These are phyloP conservation scores for Willowsia nigromaculata DNA, from an alignment of 2,888 invertebrate genomes.

Conservation along the genomic window DNA sequence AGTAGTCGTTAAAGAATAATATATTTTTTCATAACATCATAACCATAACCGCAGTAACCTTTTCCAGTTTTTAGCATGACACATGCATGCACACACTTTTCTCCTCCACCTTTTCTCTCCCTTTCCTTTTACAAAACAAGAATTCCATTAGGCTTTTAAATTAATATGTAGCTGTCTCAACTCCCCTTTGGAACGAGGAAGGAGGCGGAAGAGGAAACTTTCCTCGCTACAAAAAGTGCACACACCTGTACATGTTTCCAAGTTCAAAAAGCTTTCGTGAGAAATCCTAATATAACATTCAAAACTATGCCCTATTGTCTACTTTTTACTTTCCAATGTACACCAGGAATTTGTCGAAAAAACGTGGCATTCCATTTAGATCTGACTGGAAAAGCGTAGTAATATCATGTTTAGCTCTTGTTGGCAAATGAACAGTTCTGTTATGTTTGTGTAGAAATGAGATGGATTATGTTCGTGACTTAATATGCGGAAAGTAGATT, in stretches of 20 bases:
- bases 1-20: neutral
- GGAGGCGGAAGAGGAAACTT: neutral
- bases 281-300: constrained; percentile 67
- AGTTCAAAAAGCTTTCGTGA: constrained; percentile 64
- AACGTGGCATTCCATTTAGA: constrained; percentile 38
- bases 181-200: neutral
- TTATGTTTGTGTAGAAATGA: constrained; percentile 57
- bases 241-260: neutral
- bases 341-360: constrained; percentile 1
- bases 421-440: constrained; percentile 22
- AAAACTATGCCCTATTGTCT: constrained; percentile 19
- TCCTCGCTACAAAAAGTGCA: neutral
- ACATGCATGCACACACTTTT: neutral
- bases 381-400: neutral
- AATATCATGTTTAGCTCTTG: neutral
- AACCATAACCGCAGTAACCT: neutral
- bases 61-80: constrained; percentile 18
- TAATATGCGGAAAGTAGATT: constrained; percentile 73
- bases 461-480: constrained; percentile 76
- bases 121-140: constrained; percentile 40
- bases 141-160: constrained; percentile 66
- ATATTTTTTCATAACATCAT: neutral
- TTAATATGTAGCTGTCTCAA: constrained; percentile 64
- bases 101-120: neutral
- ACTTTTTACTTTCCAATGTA: neutral